Percentiles rank a stretch among this genome's conserved stretches.
Conservation (phyloP, 2,888 invertebrate genomes). For the Cosmia trapezina region DNA sequence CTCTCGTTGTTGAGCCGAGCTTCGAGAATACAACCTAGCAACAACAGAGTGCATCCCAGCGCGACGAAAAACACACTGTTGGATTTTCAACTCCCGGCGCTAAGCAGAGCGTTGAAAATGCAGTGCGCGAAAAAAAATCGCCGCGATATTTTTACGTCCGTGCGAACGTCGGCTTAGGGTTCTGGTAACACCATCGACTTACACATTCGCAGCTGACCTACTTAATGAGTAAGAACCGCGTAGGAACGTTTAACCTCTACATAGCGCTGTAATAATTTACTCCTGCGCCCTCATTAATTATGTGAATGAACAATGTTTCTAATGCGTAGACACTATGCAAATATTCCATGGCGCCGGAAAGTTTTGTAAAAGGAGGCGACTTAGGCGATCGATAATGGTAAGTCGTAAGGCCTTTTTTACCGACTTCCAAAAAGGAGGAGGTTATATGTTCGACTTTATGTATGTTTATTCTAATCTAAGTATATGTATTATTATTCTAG, state of each 20-base stretch:
- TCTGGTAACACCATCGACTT: not conserved
- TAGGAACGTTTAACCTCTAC: not conserved
- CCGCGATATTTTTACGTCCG: too few species aligned
- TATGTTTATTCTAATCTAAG: too few species aligned
- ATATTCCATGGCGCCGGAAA: conserved; percentile 24
- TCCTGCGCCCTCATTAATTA: conserved; percentile 25
- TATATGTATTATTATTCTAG: not conserved
- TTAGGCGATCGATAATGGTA: not conserved
- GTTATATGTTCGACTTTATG: too few species aligned
- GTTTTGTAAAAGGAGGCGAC: not conserved
- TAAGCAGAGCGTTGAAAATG: too few species aligned
- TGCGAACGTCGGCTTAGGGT: too few species aligned
- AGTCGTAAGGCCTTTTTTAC: not conserved
- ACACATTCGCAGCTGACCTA: not conserved
- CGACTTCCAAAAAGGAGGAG: too few species aligned
- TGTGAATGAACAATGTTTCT: conserved; percentile 34
- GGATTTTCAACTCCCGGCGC: too few species aligned
- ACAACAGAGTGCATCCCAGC: too few species aligned
- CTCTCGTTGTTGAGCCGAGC: too few species aligned
- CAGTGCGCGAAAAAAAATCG: too few species aligned
- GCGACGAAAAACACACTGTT: too few species aligned
- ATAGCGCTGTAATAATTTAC: not conserved
- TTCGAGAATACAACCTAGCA: too few species aligned
- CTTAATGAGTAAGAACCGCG: conserved; percentile 1
- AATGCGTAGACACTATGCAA: conserved; percentile 27